Evolutionary conservation across 2,797 vertebrate species (phyloP).

Genomic region (Sebastiscus albofasciatus): DNA sequence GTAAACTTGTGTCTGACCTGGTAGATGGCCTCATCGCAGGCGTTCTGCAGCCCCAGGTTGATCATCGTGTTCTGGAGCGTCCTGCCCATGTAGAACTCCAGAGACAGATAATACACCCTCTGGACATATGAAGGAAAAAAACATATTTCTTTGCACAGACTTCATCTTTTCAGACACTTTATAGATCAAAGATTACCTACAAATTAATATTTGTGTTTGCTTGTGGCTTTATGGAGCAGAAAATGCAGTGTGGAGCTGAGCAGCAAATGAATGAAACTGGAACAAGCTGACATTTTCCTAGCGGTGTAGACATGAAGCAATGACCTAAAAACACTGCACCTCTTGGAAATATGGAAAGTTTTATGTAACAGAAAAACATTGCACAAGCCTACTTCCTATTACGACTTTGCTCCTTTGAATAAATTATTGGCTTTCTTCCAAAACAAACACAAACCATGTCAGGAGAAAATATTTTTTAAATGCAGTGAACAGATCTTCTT

Average conservation of each 20-base stretch:
- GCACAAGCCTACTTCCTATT: background rate
- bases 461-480: background rate
- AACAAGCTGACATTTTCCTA: constrained; percentile 2
- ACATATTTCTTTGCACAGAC: background rate
- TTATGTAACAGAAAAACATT: constrained; percentile 5
- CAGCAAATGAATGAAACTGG: background rate
- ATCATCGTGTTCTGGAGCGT: constrained; percentile 98
- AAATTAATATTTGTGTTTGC: background rate
- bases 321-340: background rate
- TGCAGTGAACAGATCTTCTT: background rate
- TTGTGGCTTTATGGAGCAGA: background rate
- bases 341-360: background rate
- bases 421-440: background rate
- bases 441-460: background rate
- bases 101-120: constrained; percentile 97
- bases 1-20: constrained; percentile 84
- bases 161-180: background rate
- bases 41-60: constrained; percentile 96
- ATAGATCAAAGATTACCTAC: background rate
- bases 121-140: constrained; percentile 43
- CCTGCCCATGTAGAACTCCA: constrained; percentile 98
- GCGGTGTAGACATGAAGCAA: constrained; percentile 10
- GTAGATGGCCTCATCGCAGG: constrained; percentile 97
- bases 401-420: background rate
- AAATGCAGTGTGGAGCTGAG: background rate